Evolutionary conservation across 2,888 invertebrate species (phyloP).

Genomic region (Volucella inanis): DNA sequence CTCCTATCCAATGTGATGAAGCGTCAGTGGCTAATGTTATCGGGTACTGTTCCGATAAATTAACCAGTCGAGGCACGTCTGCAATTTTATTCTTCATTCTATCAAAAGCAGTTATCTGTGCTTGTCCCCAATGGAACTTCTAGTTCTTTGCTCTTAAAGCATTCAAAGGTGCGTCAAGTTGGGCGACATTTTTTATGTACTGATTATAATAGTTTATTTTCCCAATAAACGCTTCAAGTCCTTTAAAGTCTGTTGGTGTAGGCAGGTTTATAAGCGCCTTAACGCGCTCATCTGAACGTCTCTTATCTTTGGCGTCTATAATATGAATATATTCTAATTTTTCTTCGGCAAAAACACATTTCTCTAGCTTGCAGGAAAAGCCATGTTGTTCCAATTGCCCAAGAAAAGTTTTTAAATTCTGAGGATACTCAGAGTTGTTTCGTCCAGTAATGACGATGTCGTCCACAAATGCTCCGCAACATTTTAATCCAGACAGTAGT

Average conservation of each 20-base stretch:
- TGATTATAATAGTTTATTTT: too few relatives aligned
- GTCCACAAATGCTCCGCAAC: conserved; percentile 77
- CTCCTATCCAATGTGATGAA: conserved; percentile 65
- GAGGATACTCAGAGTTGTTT: conserved; percentile 74
- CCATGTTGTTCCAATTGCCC: conserved; percentile 63
- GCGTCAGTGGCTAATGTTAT: conserved; percentile 72
- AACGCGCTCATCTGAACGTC: background rate
- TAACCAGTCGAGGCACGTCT: conserved; percentile 13
- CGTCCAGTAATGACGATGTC: conserved; percentile 76
- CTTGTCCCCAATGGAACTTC: too few relatives aligned
- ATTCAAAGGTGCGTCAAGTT: too few relatives aligned
- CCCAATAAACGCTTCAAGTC: too few relatives aligned
- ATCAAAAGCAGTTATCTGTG: too few relatives aligned
- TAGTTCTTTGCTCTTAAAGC: too few relatives aligned
- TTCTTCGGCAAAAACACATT: conserved; percentile 79
- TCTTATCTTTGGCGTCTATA: too few relatives aligned
- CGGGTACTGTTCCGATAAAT: conserved; percentile 33
- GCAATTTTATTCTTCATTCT: conserved; percentile 74
- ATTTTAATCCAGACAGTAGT: conserved; percentile 77
- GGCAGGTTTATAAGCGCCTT: background rate
- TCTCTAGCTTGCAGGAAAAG: conserved; percentile 76
- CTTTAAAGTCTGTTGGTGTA: too few relatives aligned
- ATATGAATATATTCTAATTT: conserved; percentile 77
- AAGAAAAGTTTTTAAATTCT: conserved; percentile 74
- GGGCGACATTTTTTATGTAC: too few relatives aligned